Evolutionary conservation across 1,140 invertebrate species (phyloP), one percentile per base, ranked within the genome.

Genomic region (Teleogryllus occipitalis): DNA sequence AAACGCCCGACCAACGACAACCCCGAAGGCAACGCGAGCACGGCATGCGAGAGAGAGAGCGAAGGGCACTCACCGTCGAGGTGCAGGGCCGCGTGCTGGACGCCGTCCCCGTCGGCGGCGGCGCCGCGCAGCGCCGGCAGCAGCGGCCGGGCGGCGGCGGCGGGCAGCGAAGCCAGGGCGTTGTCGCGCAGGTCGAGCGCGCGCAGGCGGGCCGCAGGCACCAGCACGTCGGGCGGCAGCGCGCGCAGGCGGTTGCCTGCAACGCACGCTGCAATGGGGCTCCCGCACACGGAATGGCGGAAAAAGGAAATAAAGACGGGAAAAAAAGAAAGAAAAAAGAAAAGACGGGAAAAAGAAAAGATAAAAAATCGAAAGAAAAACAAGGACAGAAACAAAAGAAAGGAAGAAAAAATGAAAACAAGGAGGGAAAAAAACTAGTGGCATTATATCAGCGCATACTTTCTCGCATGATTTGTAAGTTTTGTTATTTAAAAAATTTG

Each of bases 161-260:
- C 90, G 81, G 91, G 92, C 83, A 95, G 87, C n/a, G 92, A 93
- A 82, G 90, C 89, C 80, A 95, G 88, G 79, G 88, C 85, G 84
- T 96, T 95, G 8, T 91, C 89, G 82, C 92, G 88, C 65, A 95
- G 85, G 85, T 95, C 92, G 80, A 96, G 87, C 79, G 91, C 90
- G 80, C 89, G 88, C 2, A 95, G 85, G 5, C 88, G 89, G 7
- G 89, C 87, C 0, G 92, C 89, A 14, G 90, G 90, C 75, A 88
- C 87, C 77, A 95, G 90, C 78, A 93, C 87, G 46, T 90, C 90
- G 14, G 89, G 87, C 78, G 90, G 89, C 78, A 95, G 86, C 8
- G 86, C 87, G 21, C 89, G 88, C 14, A 96, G 87, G 82, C 91
- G 89, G 87, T 96, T 95, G 81, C 93, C 91, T 65, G 54, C 10